Evolutionary conservation across 2,113 vertebrate species (phyloP).

Genomic region (Kryptolebias marmoratus): DNA sequence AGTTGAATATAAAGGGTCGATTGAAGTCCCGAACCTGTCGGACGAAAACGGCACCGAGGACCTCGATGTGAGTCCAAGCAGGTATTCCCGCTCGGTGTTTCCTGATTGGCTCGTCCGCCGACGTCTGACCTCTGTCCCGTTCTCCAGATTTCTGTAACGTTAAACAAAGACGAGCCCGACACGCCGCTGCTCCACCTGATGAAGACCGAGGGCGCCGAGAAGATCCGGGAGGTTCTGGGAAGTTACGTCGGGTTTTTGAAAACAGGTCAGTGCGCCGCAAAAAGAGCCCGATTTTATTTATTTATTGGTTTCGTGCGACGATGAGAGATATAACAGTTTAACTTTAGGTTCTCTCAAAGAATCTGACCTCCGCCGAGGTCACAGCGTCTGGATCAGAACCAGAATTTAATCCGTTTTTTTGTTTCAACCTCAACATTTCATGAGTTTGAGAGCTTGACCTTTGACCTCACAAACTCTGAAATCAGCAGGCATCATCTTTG

Average conservation of each 20-base stretch:
- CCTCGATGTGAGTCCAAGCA: conserved; percentile 86
- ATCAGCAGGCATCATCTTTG: too few species aligned
- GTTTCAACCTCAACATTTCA: too few species aligned
- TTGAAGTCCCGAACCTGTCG: conserved; percentile 95
- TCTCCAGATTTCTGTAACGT: conserved; percentile 86
- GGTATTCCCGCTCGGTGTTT: too few species aligned
- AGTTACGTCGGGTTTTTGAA: conserved; percentile 91
- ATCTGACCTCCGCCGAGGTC: neutral
- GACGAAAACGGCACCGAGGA: conserved; percentile 96
- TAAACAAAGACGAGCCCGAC: conserved; percentile 95
- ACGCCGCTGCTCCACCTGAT: conserved; percentile 88
- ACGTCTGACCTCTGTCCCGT: neutral
- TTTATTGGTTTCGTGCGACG: too few species aligned
- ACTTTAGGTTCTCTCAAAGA: neutral
- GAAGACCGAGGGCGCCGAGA: conserved; percentile 86
- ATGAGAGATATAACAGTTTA: too few species aligned
- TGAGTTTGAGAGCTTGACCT: too few species aligned
- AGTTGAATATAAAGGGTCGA: conserved; percentile 89
- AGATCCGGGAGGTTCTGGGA: conserved; percentile 85
- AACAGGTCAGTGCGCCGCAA: conserved; percentile 78
- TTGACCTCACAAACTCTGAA: too few species aligned
- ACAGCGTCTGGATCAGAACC: too few species aligned
- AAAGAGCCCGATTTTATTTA: too few species aligned
- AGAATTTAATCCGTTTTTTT: too few species aligned
- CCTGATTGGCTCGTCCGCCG: too few species aligned